Evolutionary conservation across 2,113 vertebrate species (phyloP).

Genomic region (Corynorhinus townsendii): DNA sequence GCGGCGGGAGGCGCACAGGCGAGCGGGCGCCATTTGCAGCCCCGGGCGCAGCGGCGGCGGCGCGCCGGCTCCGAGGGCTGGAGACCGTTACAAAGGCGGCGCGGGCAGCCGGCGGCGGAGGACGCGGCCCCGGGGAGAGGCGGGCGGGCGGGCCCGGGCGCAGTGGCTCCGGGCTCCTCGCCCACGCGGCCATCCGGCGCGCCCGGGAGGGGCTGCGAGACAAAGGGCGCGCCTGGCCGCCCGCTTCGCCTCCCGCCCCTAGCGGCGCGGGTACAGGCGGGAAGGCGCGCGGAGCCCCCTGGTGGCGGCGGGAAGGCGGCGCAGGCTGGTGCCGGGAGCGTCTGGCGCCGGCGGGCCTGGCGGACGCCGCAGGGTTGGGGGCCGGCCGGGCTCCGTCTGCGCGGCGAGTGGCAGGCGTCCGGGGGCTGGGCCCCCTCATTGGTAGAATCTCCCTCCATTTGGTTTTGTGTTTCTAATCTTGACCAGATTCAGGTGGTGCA

Average conservation of each 20-base stretch:
- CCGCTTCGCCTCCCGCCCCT: background rate
- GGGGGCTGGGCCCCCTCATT: accelerated
- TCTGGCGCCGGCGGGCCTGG: background rate
- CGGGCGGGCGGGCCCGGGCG: background rate
- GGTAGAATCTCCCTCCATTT: accelerated
- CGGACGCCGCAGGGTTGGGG: accelerated
- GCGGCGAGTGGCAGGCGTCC: background rate
- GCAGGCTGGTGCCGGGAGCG: background rate
- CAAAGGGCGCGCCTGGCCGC: constrained; percentile 49
- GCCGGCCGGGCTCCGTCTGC: background rate
- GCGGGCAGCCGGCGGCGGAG: background rate
- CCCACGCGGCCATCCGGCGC: background rate
- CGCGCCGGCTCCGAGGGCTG: constrained; percentile 8
- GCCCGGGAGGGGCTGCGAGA: constrained; percentile 37
- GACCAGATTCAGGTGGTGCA: accelerated
- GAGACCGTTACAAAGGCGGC: constrained; percentile 53
- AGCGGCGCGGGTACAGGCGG: background rate
- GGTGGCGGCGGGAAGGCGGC: background rate
- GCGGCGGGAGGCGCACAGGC: background rate
- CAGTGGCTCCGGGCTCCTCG: background rate
- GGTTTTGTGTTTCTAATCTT: background rate
- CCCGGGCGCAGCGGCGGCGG: constrained; percentile 49
- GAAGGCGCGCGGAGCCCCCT: background rate
- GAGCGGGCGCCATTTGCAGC: constrained; percentile 71
- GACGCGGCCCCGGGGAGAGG: background rate